phyloP scores from a whole-genome alignment of 2,888 invertebrate species.

The Idaea aversata region DNA sequence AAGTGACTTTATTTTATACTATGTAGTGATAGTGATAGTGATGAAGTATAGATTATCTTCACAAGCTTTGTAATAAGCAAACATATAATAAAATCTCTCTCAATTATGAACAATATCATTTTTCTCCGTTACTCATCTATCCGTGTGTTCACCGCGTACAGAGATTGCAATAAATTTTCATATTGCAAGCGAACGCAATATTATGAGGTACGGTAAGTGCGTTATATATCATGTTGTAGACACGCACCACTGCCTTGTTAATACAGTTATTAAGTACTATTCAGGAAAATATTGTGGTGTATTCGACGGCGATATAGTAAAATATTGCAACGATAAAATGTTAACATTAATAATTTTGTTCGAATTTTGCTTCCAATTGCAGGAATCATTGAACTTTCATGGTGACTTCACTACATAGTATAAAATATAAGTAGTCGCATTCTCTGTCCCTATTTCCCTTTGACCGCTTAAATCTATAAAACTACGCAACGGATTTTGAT shows the following conservation, averaged over 20 bases:
- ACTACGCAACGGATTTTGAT: too few species aligned
- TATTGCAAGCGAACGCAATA: conserved; percentile 76
- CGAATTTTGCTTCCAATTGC: not conserved
- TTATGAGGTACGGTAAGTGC: conserved; percentile 68
- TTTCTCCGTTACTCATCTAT: conserved; percentile 37
- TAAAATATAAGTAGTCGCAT: too few species aligned
- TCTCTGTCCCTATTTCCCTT: too few species aligned
- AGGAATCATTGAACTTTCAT: not conserved
- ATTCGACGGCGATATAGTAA: conserved; percentile 35
- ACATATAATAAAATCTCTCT: not conserved
- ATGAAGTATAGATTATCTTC: not conserved
- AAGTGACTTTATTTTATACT: too few species aligned
- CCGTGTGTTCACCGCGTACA: conserved; percentile 51
- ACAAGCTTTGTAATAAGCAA: not conserved
- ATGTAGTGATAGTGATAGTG: too few species aligned
- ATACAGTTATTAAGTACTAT: conserved; percentile 51
- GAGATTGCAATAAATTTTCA: conserved; percentile 76
- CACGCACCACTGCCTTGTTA: conserved; percentile 57
- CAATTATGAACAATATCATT: conserved; percentile 24
- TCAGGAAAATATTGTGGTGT: conserved; percentile 50
- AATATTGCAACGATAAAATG: conserved; percentile 5
- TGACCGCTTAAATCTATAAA: too few species aligned
- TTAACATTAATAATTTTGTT: conserved; percentile 3
- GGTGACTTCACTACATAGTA: too few species aligned
- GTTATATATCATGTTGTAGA: conserved; percentile 71